Percentiles rank a stretch among this genome's conserved stretches.
These are phyloP conservation scores for Tetropium fuscum DNA, from an alignment of 2,888 invertebrate genomes.

Conservation along the genomic window DNA sequence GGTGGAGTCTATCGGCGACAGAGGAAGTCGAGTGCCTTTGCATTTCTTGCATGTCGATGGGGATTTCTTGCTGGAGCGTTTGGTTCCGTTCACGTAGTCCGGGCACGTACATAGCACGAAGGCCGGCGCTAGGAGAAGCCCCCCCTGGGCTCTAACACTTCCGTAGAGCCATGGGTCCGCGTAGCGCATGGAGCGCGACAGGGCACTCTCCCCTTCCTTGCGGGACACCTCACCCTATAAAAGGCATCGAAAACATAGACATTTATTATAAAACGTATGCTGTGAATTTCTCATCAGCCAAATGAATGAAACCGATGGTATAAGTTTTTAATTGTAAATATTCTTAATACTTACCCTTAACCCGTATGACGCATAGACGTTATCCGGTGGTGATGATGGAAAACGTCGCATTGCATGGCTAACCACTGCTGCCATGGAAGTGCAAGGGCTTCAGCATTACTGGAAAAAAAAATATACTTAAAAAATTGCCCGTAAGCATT, in stretches of 20 bases:
- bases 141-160: constrained; percentile 69
- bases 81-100: constrained; percentile 83
- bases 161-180: constrained; percentile 90
- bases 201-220: constrained; percentile 74
- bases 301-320: neutral
- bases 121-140: constrained; percentile 69
- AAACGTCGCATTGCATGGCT: constrained; percentile 78
- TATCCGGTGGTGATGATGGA: constrained; percentile 73
- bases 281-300: too few species aligned
- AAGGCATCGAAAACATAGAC: too few species aligned
- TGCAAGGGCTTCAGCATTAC: constrained; percentile 72
- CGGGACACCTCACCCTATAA: constrained; percentile 53
- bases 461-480: constrained; percentile 66
- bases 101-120: constrained; percentile 85
- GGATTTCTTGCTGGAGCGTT: constrained; percentile 78
- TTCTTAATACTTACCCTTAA: constrained; percentile 68
- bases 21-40: constrained; percentile 82
- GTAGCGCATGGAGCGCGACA: constrained; percentile 87
- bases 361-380: constrained; percentile 72
- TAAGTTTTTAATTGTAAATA: neutral
- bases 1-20: constrained; percentile 67
- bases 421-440: constrained; percentile 76
- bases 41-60: constrained; percentile 86
- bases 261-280: too few species aligned
- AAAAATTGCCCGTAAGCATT: too few species aligned